Conservation (phyloP, 2,888 invertebrate species). For the Drosophila sordidapex region DNA sequence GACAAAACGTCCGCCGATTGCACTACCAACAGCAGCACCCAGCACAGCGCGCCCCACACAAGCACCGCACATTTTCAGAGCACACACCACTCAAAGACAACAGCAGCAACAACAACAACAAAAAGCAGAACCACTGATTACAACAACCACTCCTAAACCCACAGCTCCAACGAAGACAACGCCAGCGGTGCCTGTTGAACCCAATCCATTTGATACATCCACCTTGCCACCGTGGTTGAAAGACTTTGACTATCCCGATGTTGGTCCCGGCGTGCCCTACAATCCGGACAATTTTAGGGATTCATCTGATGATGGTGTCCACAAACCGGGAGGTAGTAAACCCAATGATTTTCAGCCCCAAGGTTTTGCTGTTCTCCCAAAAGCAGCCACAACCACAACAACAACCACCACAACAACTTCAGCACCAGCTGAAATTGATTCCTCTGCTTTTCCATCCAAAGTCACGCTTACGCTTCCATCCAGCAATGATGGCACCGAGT, state of each 20-base stretch:
- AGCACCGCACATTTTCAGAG: conserved; percentile 42
- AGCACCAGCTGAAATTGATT: conserved; percentile 56
- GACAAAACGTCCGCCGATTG: conserved; percentile 46
- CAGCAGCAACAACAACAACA: conserved; percentile 48
- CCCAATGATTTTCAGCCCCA: conserved; percentile 65
- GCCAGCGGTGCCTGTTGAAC: conserved; percentile 47
- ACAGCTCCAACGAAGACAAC: conserved; percentile 59
- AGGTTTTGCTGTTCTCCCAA: conserved; percentile 44
- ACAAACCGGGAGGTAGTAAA: conserved; percentile 53
- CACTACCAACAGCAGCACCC: conserved; percentile 25
- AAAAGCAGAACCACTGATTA: conserved; percentile 33
- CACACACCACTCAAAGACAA: conserved; percentile 49
- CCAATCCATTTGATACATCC: conserved; percentile 76
- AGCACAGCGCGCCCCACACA: conserved; percentile 38
- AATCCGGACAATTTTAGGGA: conserved; percentile 61
- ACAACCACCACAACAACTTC: conserved; percentile 52
- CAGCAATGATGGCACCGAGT: conserved; percentile 33
- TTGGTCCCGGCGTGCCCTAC: conserved; percentile 83
- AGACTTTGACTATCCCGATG: conserved; percentile 82
- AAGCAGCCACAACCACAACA: conserved; percentile 31
- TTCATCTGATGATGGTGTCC: conserved; percentile 6
- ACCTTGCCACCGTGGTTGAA: conserved; percentile 82
- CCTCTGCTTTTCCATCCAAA: conserved; percentile 78
- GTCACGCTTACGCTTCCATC: conserved; percentile 77
- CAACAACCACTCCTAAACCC: conserved; percentile 35